phyloP scores from a whole-genome alignment of 2,797 vertebrate species.

The Adrianichthys oophorus region DNA sequence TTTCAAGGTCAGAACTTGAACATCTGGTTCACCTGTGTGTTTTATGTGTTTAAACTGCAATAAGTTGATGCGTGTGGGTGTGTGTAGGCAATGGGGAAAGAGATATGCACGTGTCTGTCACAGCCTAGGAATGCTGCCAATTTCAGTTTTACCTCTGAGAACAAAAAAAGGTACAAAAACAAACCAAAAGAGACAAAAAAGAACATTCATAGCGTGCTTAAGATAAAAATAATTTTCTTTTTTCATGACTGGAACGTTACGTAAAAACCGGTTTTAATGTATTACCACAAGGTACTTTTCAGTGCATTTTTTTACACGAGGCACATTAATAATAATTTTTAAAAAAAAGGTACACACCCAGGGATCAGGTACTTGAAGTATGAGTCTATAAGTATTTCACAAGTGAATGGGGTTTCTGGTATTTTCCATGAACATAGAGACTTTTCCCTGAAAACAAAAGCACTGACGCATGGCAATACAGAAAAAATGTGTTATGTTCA shows the following conservation, averaged over 20 bases:
- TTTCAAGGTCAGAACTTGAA: slow-evolving; percentile 35
- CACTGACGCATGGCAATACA: background rate
- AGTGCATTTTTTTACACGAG: slow-evolving; percentile 93
- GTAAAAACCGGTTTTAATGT: slow-evolving; percentile 91
- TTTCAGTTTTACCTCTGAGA: slow-evolving; percentile 60
- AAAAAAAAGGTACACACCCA: slow-evolving; percentile 86
- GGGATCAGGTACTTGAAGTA: slow-evolving; percentile 81
- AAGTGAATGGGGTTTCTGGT: slow-evolving; percentile 48
- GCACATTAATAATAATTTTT: slow-evolving; percentile 77
- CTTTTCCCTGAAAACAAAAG: slow-evolving; percentile 7
- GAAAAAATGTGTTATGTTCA: background rate
- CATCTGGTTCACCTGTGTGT: slow-evolving; percentile 50
- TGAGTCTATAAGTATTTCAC: slow-evolving; percentile 57
- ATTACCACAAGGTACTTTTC: slow-evolving; percentile 96
- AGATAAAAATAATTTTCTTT: slow-evolving; percentile 55
- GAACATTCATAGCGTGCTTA: slow-evolving; percentile 55
- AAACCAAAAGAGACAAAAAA: slow-evolving; percentile 40
- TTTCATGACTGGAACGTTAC: slow-evolving; percentile 79
- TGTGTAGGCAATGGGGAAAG: background rate
- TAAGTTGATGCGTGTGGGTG: slow-evolving; percentile 48
- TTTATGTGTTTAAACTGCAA: slow-evolving; percentile 39
- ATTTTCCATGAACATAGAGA: slow-evolving; percentile 41
- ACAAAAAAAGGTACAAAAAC: slow-evolving; percentile 25
- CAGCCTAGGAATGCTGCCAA: slow-evolving; percentile 65
- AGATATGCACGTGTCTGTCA: slow-evolving; percentile 35